A percentile compares a stretch with the other conserved stretches of the same genome.
Evolutionary conservation across 2,113 vertebrate genomes (phyloP).

Genomic region (Aphelocoma coerulescens): DNA sequence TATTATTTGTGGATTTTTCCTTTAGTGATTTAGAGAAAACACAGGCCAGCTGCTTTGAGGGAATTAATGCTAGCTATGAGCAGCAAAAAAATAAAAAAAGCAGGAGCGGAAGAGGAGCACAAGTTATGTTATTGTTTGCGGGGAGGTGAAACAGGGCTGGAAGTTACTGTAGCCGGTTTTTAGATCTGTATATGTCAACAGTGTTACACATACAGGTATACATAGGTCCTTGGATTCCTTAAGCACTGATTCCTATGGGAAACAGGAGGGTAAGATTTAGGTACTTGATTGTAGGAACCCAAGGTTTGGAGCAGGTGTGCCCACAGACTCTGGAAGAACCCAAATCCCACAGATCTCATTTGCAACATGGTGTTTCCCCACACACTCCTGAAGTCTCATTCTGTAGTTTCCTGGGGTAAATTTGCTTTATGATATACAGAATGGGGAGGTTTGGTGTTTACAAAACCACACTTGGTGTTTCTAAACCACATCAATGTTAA

Average conservation of each 20-base stretch:
- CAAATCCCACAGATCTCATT: neutral
- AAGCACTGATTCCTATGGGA: accelerated
- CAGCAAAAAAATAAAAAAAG: neutral
- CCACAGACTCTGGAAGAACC: neutral
- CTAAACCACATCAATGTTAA: neutral
- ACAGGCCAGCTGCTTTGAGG: neutral
- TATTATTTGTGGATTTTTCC: neutral
- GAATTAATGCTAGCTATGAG: neutral
- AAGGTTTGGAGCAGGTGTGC: neutral
- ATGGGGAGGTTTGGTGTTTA: neutral
- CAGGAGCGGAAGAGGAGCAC: neutral
- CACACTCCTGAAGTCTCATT: neutral
- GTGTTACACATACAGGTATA: neutral
- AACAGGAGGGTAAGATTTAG: neutral
- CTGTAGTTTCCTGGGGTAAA: neutral
- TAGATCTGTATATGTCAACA: neutral
- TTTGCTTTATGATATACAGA: neutral
- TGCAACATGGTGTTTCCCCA: neutral
- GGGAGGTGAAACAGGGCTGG: neutral
- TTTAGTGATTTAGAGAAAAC: neutral
- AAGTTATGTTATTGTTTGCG: neutral
- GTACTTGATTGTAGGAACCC: neutral
- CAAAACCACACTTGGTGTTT: neutral
- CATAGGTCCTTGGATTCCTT: neutral
- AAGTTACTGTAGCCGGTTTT: neutral